Evolutionary conservation across 1,140 invertebrate genomes (phyloP), one percentile per base, ranked within the genome.

Genomic region (Pissodes strobi): DNA sequence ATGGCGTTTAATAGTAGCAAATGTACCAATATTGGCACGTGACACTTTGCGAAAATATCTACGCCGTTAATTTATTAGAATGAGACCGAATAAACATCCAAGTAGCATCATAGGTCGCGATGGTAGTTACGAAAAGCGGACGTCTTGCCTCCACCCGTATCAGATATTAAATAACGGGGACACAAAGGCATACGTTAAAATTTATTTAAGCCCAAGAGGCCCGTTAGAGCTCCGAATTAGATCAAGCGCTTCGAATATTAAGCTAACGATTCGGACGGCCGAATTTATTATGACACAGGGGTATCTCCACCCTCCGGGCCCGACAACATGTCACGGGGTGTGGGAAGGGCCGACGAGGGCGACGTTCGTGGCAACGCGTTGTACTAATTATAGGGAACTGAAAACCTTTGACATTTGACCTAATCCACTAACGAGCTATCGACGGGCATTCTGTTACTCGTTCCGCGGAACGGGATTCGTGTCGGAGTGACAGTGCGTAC

Each of bases 361-460:
- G 59, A 45, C 59, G 25, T 51, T 70, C 56, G 71, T 66, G 70
- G 70, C 69, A 68, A 69, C 69, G 68, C 73, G 70, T 61, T 67
- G 61, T 55, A 69, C 75, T 77, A 77, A 77, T 77, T 77, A 77
- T 72, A 77, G 75, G 69, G 74, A 77, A 77, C 72, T 59, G 70
- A 73, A 77, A 77, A 77, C 76, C 76, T 76, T 77, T 77, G 76
- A 77, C 76, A 77, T 77, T 69, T 72, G 76, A 77, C 76, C 76
- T 74, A 73, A 74, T 77, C 73, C 69, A 74, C 76, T 77, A 77
- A 77, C 75, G 76, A 77, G 75, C 71, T 62, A 68, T 70, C 69
- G 74, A 69, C 69, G 59, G 69, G 74, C 70, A 69, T 76, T 75
- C 68, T 74, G 73, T 76, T 76, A 72, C 73, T 45, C 10, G 39